These are phyloP conservation scores for Drosophila lacertosa DNA, from an alignment of 1,140 invertebrate species.

Conservation along the genomic window DNA sequence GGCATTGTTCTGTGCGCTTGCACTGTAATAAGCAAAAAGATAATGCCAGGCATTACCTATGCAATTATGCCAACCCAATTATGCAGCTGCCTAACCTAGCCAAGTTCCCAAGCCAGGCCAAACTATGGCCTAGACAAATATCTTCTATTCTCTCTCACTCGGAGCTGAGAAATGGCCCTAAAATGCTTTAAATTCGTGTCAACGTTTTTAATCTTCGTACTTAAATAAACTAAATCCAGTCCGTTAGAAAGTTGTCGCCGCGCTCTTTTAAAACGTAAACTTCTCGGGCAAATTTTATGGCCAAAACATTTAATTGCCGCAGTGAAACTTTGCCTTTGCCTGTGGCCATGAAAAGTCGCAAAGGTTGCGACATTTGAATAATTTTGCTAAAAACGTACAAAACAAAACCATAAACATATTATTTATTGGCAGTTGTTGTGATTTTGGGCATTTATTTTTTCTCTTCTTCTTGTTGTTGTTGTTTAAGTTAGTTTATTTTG, in stretches of 20 bases:
- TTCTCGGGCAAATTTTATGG: constrained; percentile 43
- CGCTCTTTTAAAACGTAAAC: constrained; percentile 39
- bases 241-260: constrained; percentile 59
- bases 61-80: constrained; percentile 50
- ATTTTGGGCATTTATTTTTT: constrained; percentile 31
- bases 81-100: constrained; percentile 20
- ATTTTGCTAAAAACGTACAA: constrained; percentile 19
- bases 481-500: constrained; percentile 16
- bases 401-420: constrained; percentile 27
- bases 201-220: constrained; percentile 9
- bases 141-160: neutral
- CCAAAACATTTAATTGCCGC: constrained; percentile 53
- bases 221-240: constrained; percentile 20
- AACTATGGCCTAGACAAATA: constrained; percentile 20
- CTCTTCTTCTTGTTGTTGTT: constrained; percentile 18
- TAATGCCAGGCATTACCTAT: constrained; percentile 45
- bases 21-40: constrained; percentile 25
- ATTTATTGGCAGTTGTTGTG: constrained; percentile 36
- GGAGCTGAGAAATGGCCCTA: constrained; percentile 35
- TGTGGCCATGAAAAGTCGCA: neutral
- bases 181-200: constrained; percentile 33
- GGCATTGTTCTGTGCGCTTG: constrained; percentile 20
- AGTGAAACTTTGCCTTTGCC: constrained; percentile 54
- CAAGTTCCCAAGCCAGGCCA: constrained; percentile 23
- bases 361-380: constrained; percentile 37